A percentile compares a stretch with the other conserved stretches of the same genome.
phyloP scores from a whole-genome alignment of 35 echinoderm and acorn worm species.

The Ophiothrix spiculata region DNA sequence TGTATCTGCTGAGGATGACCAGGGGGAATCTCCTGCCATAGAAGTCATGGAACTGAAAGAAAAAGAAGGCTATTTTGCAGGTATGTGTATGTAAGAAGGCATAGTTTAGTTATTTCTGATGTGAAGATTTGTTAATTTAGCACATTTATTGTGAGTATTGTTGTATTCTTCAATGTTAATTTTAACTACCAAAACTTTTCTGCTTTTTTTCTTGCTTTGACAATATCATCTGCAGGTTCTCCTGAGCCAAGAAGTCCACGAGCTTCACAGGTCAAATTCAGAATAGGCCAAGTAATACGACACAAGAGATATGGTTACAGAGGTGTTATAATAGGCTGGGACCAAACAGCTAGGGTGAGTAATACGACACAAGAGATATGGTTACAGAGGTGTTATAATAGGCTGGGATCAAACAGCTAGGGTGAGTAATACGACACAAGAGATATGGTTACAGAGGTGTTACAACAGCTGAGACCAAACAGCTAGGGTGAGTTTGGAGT shows the following conservation, averaged over 20 bases:
- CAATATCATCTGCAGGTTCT: constrained; percentile 55
- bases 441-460: constrained; percentile 83
- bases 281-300: constrained; percentile 86
- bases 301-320: constrained; percentile 85
- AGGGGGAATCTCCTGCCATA: constrained; percentile 51
- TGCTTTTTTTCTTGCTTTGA: neutral
- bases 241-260: constrained; percentile 70
- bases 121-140: neutral
- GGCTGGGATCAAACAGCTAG: constrained; percentile 93
- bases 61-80: constrained; percentile 42
- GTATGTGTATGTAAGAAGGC: no score
- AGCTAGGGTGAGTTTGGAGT: constrained; percentile 78
- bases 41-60: constrained; percentile 47
- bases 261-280: constrained; percentile 67
- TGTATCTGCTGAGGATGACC: constrained; percentile 27
- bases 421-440: constrained; percentile 59
- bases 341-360: constrained; percentile 80
- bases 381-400: constrained; percentile 90
- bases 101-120: no score
- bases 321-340: constrained; percentile 96
- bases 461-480: constrained; percentile 89
- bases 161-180: neutral
- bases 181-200: neutral
- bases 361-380: constrained; percentile 49
- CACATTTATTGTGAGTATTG: neutral